Evolutionary conservation across 2,113 vertebrate genomes (phyloP).

Genomic region (Carassius auratus): DNA sequence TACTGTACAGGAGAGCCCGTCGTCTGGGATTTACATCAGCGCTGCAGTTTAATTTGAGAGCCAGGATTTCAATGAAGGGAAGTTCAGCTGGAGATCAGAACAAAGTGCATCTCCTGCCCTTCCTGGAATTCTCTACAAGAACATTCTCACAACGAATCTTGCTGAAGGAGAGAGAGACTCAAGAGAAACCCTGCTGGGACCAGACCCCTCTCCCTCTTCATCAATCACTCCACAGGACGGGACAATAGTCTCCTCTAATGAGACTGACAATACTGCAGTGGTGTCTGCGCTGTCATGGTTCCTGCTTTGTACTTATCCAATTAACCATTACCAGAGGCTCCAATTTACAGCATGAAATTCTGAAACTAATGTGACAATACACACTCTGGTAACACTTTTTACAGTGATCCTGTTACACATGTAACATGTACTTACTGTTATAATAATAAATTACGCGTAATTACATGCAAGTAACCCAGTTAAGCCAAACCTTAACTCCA

Average conservation of each 20-base stretch:
- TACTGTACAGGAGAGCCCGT: neutral
- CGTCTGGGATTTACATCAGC: constrained; percentile 56
- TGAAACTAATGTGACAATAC: neutral
- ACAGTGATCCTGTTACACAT: too few relatives aligned
- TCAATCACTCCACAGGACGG: constrained; percentile 52
- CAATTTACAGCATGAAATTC: neutral
- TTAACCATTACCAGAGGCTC: constrained; percentile 6
- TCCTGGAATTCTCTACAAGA: constrained; percentile 63
- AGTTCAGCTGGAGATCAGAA: constrained; percentile 60
- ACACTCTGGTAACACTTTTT: neutral
- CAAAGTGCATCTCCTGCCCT: constrained; percentile 62
- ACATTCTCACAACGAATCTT: constrained; percentile 33
- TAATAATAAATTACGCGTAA: too few relatives aligned
- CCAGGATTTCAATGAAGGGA: constrained; percentile 63
- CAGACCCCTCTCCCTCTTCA: constrained; percentile 44
- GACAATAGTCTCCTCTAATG: constrained; percentile 6
- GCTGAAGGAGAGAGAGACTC: constrained; percentile 16
- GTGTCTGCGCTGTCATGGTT: constrained; percentile 7
- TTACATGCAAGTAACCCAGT: too few relatives aligned
- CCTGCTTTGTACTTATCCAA: neutral
- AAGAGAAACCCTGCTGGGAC: constrained; percentile 43
- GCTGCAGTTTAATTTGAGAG: constrained; percentile 43
- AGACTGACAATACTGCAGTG: constrained; percentile 33
- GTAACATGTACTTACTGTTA: too few relatives aligned
- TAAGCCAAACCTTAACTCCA: too few relatives aligned